These are phyloP conservation scores for Alca torda DNA, from an alignment of 2,797 vertebrate genomes.

Conservation along the genomic window DNA sequence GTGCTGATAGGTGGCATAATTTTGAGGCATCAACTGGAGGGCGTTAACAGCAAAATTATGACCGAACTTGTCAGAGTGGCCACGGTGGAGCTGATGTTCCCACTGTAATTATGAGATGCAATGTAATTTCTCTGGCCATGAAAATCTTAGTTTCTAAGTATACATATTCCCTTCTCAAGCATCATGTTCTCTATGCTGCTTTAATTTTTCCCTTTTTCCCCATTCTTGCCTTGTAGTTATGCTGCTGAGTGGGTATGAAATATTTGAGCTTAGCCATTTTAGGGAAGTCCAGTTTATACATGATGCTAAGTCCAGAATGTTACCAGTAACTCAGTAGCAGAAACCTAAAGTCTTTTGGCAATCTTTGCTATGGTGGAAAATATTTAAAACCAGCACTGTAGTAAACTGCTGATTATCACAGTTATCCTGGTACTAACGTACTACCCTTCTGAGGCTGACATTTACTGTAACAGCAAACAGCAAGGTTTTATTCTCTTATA, in stretches of 20 bases:
- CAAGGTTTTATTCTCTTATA: not conserved
- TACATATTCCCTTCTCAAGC: not conserved
- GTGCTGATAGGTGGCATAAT: not conserved
- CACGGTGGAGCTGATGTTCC: not conserved
- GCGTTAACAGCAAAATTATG: not conserved
- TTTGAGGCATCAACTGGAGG: not conserved
- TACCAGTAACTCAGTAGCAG: not conserved
- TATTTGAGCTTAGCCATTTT: not conserved
- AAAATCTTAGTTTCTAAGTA: not conserved
- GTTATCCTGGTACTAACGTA: not conserved
- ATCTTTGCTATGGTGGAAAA: not conserved
- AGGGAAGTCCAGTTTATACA: not conserved
- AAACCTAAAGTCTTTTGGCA: not conserved
- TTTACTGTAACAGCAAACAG: not conserved
- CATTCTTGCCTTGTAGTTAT: not conserved
- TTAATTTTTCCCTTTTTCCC: not conserved
- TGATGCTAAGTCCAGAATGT: not conserved
- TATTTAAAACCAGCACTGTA: not conserved
- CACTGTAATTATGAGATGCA: not conserved
- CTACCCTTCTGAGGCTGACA: not conserved
- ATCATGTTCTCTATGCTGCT: not conserved
- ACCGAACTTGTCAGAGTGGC: not conserved
- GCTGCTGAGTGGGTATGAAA: not conserved
- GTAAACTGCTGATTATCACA: not conserved
- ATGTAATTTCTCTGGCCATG: not conserved